Percentiles rank a stretch among this genome's conserved stretches.
phyloP scores from a whole-genome alignment of 1,140 invertebrate species.

The Ips typographus region DNA sequence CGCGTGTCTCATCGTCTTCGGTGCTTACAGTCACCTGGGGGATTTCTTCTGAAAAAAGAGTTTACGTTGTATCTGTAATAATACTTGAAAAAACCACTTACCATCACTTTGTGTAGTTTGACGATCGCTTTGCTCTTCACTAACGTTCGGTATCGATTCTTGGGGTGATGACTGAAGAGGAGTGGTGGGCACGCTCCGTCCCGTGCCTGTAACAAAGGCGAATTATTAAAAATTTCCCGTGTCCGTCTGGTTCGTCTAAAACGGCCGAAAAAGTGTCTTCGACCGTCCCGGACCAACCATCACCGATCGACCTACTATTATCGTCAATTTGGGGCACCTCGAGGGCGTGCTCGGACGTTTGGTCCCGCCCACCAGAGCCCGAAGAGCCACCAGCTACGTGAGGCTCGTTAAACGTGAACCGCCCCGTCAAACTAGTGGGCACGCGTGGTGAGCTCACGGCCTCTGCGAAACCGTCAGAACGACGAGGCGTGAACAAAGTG shows the following conservation, averaged over 20 bases:
- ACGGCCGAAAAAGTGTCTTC: slow-evolving; percentile 11
- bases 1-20: slow-evolving; percentile 42
- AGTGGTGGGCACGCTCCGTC: slow-evolving; percentile 70
- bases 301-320: slow-evolving; percentile 40
- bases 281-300: slow-evolving; percentile 11
- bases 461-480: slow-evolving; percentile 88
- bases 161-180: slow-evolving; percentile 72
- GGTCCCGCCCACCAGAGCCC: slow-evolving; percentile 14
- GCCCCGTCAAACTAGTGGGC: slow-evolving; percentile 60
- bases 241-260: slow-evolving; percentile 10
- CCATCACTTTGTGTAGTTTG: slow-evolving; percentile 49
- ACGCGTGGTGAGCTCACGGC: slow-evolving; percentile 87
- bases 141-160: slow-evolving; percentile 43
- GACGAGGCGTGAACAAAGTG: slow-evolving; percentile 78
- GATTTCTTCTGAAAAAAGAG: slow-evolving; percentile 17
- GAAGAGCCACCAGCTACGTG: not conserved
- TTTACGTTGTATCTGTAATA: not conserved
- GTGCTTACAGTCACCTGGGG: slow-evolving; percentile 34
- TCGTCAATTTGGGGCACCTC: slow-evolving; percentile 46
- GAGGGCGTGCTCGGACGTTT: slow-evolving; percentile 39
- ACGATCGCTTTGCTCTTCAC: slow-evolving; percentile 42
- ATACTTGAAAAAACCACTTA: slow-evolving; percentile 38
- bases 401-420: slow-evolving; percentile 74
- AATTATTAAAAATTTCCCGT: slow-evolving; percentile 39
- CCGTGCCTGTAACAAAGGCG: slow-evolving; percentile 54